Evolutionary conservation across 2,797 vertebrate species (phyloP).

Genomic region (Borostomias antarcticus): DNA sequence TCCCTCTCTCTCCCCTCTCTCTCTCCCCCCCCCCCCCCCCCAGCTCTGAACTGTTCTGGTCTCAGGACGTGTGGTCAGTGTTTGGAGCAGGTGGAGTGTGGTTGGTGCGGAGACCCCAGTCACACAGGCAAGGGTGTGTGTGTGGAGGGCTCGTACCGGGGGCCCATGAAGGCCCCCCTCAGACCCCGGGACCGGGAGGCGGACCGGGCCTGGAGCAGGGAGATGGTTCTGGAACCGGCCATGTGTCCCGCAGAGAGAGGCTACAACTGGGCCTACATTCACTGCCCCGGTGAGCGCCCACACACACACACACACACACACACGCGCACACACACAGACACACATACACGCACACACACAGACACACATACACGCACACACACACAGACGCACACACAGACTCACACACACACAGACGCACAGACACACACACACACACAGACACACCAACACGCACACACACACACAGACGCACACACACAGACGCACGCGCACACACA

Average conservation of each 20-base stretch:
- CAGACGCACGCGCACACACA: not conserved
- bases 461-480: not conserved
- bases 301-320: not conserved
- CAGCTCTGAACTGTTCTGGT: conserved; percentile 93
- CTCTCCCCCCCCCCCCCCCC: not conserved
- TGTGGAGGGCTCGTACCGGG: conserved; percentile 86
- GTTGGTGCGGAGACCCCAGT: conserved; percentile 91
- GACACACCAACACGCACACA: not conserved
- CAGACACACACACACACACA: not conserved
- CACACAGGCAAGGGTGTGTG: conserved; percentile 88
- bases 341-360: not conserved
- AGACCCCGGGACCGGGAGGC: conserved; percentile 67
- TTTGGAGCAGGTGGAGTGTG: conserved; percentile 87
- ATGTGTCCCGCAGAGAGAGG: conserved; percentile 85
- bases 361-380: not conserved
- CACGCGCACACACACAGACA: not conserved
- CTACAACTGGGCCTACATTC: conserved; percentile 91
- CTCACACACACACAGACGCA: too few relatives aligned
- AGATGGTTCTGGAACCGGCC: conserved; percentile 81
- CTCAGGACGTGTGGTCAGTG: conserved; percentile 87
- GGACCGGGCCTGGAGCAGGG: conserved; percentile 51
- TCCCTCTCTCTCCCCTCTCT: not conserved
- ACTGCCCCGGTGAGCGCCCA: conserved; percentile 85
- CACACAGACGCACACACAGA: conserved; percentile 2
- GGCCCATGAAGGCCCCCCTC: conserved; percentile 77